phyloP scores from a whole-genome alignment of 2,797 vertebrate genomes.

The Alca torda region DNA sequence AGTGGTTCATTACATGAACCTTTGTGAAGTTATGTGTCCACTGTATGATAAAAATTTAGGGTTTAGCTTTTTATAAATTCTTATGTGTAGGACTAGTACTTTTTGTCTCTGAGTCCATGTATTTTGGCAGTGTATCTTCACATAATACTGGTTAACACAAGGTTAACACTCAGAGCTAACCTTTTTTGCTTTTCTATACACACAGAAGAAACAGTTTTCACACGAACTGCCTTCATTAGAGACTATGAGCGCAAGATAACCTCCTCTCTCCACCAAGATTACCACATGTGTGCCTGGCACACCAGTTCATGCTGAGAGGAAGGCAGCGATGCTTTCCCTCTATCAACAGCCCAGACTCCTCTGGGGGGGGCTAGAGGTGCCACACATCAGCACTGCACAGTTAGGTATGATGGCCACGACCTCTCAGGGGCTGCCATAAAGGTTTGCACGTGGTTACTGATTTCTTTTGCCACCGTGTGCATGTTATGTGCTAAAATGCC shows the following conservation, averaged over 20 bases:
- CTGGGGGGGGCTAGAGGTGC: not conserved
- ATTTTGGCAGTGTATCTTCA: not conserved
- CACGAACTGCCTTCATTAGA: not conserved
- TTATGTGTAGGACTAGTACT: not conserved
- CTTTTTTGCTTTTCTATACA: not conserved
- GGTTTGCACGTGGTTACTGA: not conserved
- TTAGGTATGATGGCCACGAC: not conserved
- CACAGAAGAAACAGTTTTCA: not conserved
- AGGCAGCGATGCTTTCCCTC: not conserved
- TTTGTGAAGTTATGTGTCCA: not conserved
- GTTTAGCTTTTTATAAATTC: not conserved
- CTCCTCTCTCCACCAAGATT: not conserved
- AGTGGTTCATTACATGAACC: not conserved
- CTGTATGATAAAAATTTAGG: not conserved
- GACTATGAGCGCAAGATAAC: not conserved
- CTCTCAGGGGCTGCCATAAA: not conserved
- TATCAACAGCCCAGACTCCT: not conserved
- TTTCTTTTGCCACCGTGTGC: not conserved
- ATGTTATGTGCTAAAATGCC: not conserved
- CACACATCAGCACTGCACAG: not conserved
- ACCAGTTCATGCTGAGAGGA: not conserved
- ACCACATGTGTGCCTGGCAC: not conserved
- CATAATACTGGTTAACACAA: not conserved
- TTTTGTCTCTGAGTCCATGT: not conserved
- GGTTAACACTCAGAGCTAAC: not conserved